Base-by-base conservation (phyloP, 1,140 invertebrate genomes). In the Aphaenogaster floridana region DNA sequence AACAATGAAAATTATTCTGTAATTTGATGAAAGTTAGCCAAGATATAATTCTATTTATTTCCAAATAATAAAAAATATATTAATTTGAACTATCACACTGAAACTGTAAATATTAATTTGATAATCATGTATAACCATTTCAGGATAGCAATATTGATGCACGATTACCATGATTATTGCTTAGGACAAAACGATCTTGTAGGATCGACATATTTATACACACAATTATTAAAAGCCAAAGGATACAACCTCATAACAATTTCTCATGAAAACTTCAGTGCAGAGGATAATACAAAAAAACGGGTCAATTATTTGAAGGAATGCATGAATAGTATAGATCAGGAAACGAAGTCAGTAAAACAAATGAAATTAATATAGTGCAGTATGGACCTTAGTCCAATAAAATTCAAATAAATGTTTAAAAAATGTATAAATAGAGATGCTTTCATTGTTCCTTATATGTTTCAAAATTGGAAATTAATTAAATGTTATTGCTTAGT, bases 61-160 rank as follows among this genome's bases (percentile, higher is more conserved):
- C n/a, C 2, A 76, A 76, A 17, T 59, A 17, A 59, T 4, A 61
- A 21, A 42, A 3, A 59, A 59, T 42, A 36, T 36, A 7, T 66
- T 66, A 39, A 39, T 59, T 72, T 52, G 9, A 78, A 48, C 9
- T 39, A 39, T 52, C 17, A 72, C 45, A 74, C 36, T 21, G 17
- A 61, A 39, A 36, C 8, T 28, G 13, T 28, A 66, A 52, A 42
- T 54, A 36, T 2, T 0, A n/a, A 78, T 36, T 80, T 63, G 13
- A 72, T 76, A 17, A 61, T 7, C 0, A 74, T 50, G 0, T 28
- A 21, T 21, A 52, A 54, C 2, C 3, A 36, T 83, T 84, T 84
- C 11, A 84, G 80, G 54, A 84, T 84, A 84, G 80, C 21, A 61
- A 74, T 84, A 84, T 39, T 84, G 69, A 3, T 84, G 7, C 42